phyloP scores from a whole-genome alignment of 2,797 vertebrate genomes.

The Macroramphosus scolopax region DNA sequence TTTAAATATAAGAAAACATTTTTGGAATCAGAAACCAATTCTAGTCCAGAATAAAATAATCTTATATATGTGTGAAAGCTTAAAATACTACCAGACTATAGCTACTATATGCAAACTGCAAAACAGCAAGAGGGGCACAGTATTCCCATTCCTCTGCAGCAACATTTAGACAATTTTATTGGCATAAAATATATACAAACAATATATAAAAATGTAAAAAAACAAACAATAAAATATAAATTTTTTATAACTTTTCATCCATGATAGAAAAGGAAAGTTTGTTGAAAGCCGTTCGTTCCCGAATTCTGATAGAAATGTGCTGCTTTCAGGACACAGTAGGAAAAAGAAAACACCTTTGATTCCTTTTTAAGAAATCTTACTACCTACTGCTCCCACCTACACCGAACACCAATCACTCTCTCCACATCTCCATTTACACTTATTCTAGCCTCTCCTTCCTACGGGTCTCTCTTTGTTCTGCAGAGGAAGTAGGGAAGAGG shows the following conservation, averaged over 20 bases:
- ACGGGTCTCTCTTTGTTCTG: constrained; percentile 54
- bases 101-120: too few species aligned
- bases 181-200: constrained; percentile 62
- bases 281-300: too few species aligned
- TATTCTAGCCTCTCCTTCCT: constrained; percentile 46
- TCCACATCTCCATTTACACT: constrained; percentile 62
- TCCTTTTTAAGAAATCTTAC: constrained; percentile 38
- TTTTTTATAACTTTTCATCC: too few species aligned
- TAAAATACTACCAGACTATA: too few species aligned
- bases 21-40: too few species aligned
- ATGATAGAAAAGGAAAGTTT: too few species aligned
- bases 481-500: constrained; percentile 29
- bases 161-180: constrained; percentile 63
- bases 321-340: constrained; percentile 21
- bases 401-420: constrained; percentile 54
- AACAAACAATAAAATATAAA: constrained; percentile 48
- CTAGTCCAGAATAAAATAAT: too few species aligned
- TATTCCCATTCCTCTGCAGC: not conserved
- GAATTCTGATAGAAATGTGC: constrained; percentile 34
- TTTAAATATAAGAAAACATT: too few species aligned
- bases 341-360: constrained; percentile 46
- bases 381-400: constrained; percentile 51
- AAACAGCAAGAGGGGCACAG: not conserved
- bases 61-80: too few species aligned
- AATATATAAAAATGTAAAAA: constrained; percentile 8